Conservation (phyloP, 2,888 invertebrate genomes). For the Tipula helvola region DNA sequence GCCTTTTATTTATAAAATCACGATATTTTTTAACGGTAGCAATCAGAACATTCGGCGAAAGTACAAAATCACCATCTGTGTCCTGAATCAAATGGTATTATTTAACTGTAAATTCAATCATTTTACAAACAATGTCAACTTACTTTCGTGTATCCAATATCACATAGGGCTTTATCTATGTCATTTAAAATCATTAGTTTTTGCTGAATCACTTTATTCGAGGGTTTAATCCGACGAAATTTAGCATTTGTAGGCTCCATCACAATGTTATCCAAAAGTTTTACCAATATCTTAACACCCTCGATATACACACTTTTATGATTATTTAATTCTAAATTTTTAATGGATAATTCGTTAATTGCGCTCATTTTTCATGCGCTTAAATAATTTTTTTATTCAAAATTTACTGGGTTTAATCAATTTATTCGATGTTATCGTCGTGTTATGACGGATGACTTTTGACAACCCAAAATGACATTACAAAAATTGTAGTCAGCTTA, state of each 20-base stretch:
- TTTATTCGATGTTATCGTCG: not conserved
- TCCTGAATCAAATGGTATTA: slow-evolving; percentile 12
- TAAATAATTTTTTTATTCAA: not conserved
- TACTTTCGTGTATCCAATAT: slow-evolving; percentile 27
- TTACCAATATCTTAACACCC: slow-evolving; percentile 29
- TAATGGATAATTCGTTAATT: slow-evolving; percentile 12
- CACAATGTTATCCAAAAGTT: slow-evolving; percentile 31
- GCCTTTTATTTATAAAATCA: slow-evolving; percentile 22
- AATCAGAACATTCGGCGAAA: slow-evolving; percentile 26
- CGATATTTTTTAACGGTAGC: slow-evolving; percentile 28
- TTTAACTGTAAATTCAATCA: not conserved
- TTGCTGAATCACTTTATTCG: slow-evolving; percentile 32
- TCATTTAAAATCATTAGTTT: slow-evolving; percentile 28
- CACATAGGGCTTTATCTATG: slow-evolving; percentile 25
- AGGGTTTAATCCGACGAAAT: slow-evolving; percentile 30
- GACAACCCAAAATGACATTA: slow-evolving; percentile 1
- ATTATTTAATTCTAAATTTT: slow-evolving; percentile 18
- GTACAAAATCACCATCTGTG: slow-evolving; percentile 21
- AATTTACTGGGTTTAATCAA: not conserved
- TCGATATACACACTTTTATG: slow-evolving; percentile 27
- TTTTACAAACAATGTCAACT: not conserved
- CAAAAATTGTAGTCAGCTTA: not conserved
- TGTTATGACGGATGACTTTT: not conserved
- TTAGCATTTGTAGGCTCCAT: slow-evolving; percentile 30
- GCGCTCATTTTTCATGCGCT: slow-evolving; percentile 12